Evolutionary conservation across 2,113 vertebrate species (phyloP), one percentile per base, ranked within the genome.

Genomic region (Cryptomyrus ogoouensis): DNA sequence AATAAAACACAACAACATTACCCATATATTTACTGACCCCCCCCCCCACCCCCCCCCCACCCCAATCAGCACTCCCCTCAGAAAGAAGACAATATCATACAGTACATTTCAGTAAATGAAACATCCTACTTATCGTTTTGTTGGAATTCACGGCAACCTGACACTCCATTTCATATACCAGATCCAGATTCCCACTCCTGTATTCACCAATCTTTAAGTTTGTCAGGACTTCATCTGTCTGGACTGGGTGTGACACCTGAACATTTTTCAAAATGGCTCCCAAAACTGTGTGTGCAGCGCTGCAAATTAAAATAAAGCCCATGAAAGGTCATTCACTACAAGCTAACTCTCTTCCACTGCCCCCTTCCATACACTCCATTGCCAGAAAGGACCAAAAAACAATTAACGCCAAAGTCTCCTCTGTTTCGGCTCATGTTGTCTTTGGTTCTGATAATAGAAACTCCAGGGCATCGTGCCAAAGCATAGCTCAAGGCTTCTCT

Each of bases 81-180:
- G 49, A 83, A 56, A 83, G 49, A 89, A 66, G 89, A 91, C 56
- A 90, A 89, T 85, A 77, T 90, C 58, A 90, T 89, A 92, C 91
- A 94, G 91, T 91, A 88, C 91, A 91, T 93, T 83, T 91, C 58
- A 92, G 83, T 66, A 89, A 91, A 91, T 90, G 90, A 90, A 93
- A 83, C 13, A 89, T 56, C 39, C 35, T 58, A 89, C 87, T 89
- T 90, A 15, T 87, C 77, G 49, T 93, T 88, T 88, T 62, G 70
- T 52, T 91, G 87, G 42, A 89, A 83, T 89, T 27, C 89, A 84
- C 6, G 53, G 21, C 27, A 89, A 83, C 66, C 21, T 44, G 74
- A 52, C 53, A 42, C 80, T 47, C 15, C 31, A 24, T 84, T 44
- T 62, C 50, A 58, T 21, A 46, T 7, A 39, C 5, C 47, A 83